Evolutionary conservation across 2,888 invertebrate genomes (phyloP), one percentile per base, ranked within the genome.

Genomic region (Tachina lurida): DNA sequence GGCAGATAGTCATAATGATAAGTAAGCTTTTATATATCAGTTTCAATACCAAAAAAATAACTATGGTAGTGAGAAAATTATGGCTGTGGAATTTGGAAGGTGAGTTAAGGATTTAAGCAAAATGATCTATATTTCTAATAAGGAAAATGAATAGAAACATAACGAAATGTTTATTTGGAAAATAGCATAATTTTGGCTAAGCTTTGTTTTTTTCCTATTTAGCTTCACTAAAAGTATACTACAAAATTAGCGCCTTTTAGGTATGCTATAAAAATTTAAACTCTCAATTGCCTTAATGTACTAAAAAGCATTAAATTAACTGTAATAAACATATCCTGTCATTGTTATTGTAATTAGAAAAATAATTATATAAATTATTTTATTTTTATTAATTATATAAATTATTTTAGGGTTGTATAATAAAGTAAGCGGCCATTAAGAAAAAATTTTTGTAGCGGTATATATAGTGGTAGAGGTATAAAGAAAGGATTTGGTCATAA

Each of bases 11-110:
- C 15, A 67, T 87, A 10, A 58, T 75, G 4, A 47, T 31, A 12
- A 54, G 19, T 68, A 88, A 88, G 65, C 41, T 88, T 5, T 22
- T 74, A 7, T 62, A 62, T 9, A 81, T 87, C 19, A 78, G 87
- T 17, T 74, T 58, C 13, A 87, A 87, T 10, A 80, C 79, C 1
- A 62, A 85, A 15, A 79, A 83, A 13, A 81, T 88, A 52, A 68
- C 82, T 4, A 13, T n/a, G 1, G 62, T 87, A 54, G 52, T 86
- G 31, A 68, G 73, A 12, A 63, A 82, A 41, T 60, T 87, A 19
- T 87, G 87, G 83, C 8, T 49, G 17, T 74, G 86, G 71, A 86
- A 83, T 13, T 58, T 68, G 1, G 75, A 84, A 58, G 87, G 87
- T 87, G 68, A 79, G 62, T 43, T 31, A 31, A 0, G 1, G 2